phyloP scores from a whole-genome alignment of 1,140 invertebrate species.

The Zaprionus ghesquierei region DNA sequence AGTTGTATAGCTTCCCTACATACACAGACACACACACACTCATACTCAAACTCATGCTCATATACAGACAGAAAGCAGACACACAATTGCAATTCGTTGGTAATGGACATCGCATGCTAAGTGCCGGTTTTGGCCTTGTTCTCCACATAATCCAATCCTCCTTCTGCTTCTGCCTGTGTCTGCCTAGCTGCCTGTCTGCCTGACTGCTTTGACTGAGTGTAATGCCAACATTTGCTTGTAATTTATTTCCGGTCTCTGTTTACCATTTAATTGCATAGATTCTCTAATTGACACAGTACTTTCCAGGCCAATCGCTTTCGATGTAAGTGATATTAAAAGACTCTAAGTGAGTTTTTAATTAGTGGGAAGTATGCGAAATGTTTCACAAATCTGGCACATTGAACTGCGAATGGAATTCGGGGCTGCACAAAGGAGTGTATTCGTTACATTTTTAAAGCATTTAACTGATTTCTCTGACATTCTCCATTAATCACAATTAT shows the following conservation, averaged over 20 bases:
- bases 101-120: conserved; percentile 77
- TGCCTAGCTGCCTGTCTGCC: background rate
- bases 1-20: conserved; percentile 15
- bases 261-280: conserved; percentile 43
- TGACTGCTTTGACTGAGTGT: conserved; percentile 39
- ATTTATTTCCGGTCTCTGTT: conserved; percentile 65
- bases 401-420: no score
- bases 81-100: conserved; percentile 61
- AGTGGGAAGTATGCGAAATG: no score
- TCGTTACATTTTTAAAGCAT: background rate
- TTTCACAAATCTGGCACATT: background rate
- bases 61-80: no score
- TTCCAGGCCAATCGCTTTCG: no score
- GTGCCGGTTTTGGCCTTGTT: conserved; percentile 36
- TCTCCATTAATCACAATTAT: conserved; percentile 9
- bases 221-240: conserved; percentile 53
- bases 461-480: background rate
- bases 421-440: background rate
- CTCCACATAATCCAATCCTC: background rate
- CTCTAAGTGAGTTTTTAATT: background rate
- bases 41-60: background rate
- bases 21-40: background rate
- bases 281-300: conserved; percentile 51
- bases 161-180: conserved; percentile 1
- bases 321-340: background rate